Percentiles rank a stretch among this genome's conserved stretches.
These are phyloP conservation scores for Eumacrocentrus americanus DNA, from an alignment of 2,888 invertebrate species.

Conservation along the genomic window DNA sequence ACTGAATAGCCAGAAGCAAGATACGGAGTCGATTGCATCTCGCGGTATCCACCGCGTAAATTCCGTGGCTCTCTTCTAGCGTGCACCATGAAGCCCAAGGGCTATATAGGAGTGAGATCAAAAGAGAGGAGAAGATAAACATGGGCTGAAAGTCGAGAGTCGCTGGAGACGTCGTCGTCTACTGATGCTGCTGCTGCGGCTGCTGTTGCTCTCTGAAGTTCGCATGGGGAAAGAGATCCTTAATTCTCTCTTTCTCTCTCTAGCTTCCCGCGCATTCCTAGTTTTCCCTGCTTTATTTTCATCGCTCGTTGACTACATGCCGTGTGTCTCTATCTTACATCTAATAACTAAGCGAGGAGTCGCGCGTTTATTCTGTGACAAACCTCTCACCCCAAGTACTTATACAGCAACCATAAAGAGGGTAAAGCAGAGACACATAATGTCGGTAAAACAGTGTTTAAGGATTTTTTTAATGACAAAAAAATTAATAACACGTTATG, in stretches of 20 bases:
- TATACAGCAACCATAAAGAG: too few species aligned
- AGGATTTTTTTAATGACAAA: too few species aligned
- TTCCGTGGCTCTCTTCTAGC: conserved; percentile 25
- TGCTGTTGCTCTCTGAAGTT: neutral
- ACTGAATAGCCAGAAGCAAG: conserved; percentile 43
- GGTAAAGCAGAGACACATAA: too few species aligned
- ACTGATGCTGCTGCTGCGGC: neutral
- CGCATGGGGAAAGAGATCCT: neutral
- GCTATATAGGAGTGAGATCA: conserved; percentile 14
- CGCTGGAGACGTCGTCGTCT: too few species aligned
- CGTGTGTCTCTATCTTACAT: conserved; percentile 44
- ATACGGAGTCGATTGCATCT: conserved; percentile 42
- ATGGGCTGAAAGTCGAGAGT: conserved; percentile 25
- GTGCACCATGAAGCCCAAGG: neutral
- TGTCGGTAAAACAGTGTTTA: too few species aligned
- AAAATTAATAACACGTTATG: too few species aligned
- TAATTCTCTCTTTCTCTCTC: conserved; percentile 25
- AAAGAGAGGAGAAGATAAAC: conserved; percentile 28
- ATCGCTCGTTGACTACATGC: conserved; percentile 29
- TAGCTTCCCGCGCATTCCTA: conserved; percentile 40
- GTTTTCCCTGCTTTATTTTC: conserved; percentile 43
- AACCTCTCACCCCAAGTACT: conserved; percentile 16
- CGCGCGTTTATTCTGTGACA: conserved; percentile 12
- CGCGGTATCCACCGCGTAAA: conserved; percentile 40
- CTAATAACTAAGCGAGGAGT: conserved; percentile 39